phyloP scores from a whole-genome alignment of 2,888 invertebrate species.

The Spisula solida region DNA sequence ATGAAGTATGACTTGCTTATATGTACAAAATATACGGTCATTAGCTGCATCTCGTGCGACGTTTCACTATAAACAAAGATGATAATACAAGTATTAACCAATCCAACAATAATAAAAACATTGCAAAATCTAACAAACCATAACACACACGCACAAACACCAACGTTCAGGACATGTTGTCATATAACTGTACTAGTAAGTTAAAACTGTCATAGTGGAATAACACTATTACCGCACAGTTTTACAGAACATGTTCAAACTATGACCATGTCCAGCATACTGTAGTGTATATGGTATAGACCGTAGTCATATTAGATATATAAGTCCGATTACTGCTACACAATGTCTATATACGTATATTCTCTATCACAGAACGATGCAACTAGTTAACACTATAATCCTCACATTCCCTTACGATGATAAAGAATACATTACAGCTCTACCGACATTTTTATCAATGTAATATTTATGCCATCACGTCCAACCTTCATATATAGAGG shows the following conservation, averaged over 20 bases:
- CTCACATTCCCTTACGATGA: background rate
- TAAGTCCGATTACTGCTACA: background rate
- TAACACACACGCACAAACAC: constrained; percentile 12
- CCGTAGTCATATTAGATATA: background rate
- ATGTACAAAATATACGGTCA: background rate
- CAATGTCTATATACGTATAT: constrained; percentile 2
- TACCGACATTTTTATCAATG: background rate
- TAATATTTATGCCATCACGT: background rate
- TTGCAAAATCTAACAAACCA: background rate
- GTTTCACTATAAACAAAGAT: constrained; percentile 7
- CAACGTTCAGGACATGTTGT: background rate
- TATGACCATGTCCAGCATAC: background rate
- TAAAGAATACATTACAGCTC: background rate
- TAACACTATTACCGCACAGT: background rate
- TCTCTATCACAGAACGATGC: constrained; percentile 1
- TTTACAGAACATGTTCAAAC: background rate
- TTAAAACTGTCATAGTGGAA: background rate
- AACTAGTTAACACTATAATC: constrained; percentile 4
- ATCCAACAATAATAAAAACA: constrained; percentile 3
- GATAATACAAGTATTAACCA: background rate
- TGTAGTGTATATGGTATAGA: background rate
- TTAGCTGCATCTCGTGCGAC: background rate
- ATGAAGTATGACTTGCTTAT: background rate
- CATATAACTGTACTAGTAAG: background rate
- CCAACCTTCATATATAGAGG: background rate